Conservation (phyloP, 2,797 vertebrate species). For the Eutrigla gurnardus region DNA sequence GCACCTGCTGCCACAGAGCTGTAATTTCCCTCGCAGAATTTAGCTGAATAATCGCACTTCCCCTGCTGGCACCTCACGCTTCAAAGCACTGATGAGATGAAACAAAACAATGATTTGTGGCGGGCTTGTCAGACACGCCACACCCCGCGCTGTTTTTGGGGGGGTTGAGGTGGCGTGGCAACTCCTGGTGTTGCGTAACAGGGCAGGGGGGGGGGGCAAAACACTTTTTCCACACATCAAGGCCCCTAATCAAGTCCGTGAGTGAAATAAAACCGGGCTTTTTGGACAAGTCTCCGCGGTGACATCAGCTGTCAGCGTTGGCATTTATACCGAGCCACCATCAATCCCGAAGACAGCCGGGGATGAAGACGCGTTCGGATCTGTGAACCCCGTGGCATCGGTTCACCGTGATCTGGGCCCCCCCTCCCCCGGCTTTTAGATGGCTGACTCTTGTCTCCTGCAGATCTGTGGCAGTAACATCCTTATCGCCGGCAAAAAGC, state of each 20-base stretch:
- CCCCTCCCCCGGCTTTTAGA: conserved; percentile 63
- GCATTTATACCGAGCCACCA: conserved; percentile 14
- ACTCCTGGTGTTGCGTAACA: conserved; percentile 33
- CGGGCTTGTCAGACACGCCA: conserved; percentile 53
- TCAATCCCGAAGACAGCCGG: conserved; percentile 47
- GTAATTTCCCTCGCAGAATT: conserved; percentile 67
- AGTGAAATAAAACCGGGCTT: conserved; percentile 26
- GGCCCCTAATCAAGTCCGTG: conserved; percentile 35
- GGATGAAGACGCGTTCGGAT: conserved; percentile 35
- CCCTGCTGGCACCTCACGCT: conserved; percentile 52
- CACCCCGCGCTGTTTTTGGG: conserved; percentile 27
- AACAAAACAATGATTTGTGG: conserved; percentile 72
- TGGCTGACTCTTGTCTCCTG: conserved; percentile 69
- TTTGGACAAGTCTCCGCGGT: not conserved
- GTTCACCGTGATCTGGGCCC: conserved; percentile 23
- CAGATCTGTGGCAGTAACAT: conserved; percentile 70
- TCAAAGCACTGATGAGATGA: conserved; percentile 74
- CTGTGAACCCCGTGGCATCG: conserved; percentile 41
- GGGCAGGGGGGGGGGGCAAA: not conserved
- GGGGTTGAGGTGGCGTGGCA: conserved; percentile 26
- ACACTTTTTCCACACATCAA: conserved; percentile 50
- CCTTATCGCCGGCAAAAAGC: conserved; percentile 69
- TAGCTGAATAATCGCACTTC: conserved; percentile 63
- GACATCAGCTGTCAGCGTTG: conserved; percentile 43
- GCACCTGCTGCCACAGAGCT: conserved; percentile 69